Base-by-base conservation (phyloP, 2,888 invertebrate genomes). In the Ametastegia equiseti region DNA sequence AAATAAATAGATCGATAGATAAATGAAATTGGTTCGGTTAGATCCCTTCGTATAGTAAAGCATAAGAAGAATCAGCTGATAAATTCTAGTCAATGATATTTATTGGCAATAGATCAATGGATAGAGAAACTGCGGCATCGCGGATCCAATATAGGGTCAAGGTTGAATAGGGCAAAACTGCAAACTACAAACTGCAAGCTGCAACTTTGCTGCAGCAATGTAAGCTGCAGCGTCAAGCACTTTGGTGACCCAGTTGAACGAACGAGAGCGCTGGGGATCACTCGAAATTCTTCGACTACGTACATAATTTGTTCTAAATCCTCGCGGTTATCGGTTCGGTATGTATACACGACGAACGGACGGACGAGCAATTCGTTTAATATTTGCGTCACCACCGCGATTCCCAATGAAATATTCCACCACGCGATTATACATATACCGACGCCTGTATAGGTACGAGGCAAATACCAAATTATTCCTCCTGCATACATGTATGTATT, bases 301-400 rank as follows among this genome's bases (percentile, higher is more conserved):
- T 67, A 67, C 23, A 67, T 75, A 75, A 50, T 75, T 75, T 75
- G 75, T 75, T 75, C 75, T 75, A 30, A 75, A 75, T 75, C 75
- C 75, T 54, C 36, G n/a, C n/a, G 50, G 54, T 75, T 75, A 75
- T 75, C 75, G 75, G 75, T 23, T 75, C 23, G 19, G 33, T 54
- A 54, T 33, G n/a, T n/a, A n/a, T n/a, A n/a, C n/a, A n/a, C n/a
- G n/a, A n/a, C n/a, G n/a, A n/a, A 75, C 75, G 75, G 54, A 36
- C 54, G 36, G 27, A 45, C 75, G 75, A 75, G 54, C 54, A 33
- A 75, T 54, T 54, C 75, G 50, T 30, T 54, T n/a, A 36, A 75
- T 45, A 75, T 75, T 75, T 50, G 75, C 50, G 36, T 75, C 75
- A 23, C 23, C 39, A n/a, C n/a, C n/a, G n/a, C n/a, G 19, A n/a